Conservation (phyloP, 2,888 invertebrate genomes). For the Rhopalosiphum nymphaeae region DNA sequence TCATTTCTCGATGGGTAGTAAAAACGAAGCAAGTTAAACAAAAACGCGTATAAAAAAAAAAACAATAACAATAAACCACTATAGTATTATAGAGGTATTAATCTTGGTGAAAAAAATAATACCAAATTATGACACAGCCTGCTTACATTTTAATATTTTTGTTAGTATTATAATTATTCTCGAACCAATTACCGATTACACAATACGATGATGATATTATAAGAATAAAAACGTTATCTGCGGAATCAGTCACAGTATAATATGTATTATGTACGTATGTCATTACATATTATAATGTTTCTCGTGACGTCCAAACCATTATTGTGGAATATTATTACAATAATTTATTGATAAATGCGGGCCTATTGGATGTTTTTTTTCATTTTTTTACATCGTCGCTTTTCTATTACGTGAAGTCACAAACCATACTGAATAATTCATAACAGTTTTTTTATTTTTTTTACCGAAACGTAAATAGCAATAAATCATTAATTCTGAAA, state of each 20-base stretch:
- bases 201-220: neutral
- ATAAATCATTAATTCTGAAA: slow-evolving; percentile 20
- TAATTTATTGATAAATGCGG: slow-evolving; percentile 57
- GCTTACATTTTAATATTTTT: neutral
- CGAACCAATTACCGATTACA: neutral
- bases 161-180: neutral
- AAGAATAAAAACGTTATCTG: neutral
- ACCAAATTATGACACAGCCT: neutral
- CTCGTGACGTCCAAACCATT: slow-evolving; percentile 19
- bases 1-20: neutral
- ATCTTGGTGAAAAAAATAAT: neutral
- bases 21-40: neutral
- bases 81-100: neutral
- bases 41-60: neutral
- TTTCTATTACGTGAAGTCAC: neutral
- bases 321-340: slow-evolving; percentile 7
- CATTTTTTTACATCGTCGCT: neutral
- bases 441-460: slow-evolving; percentile 24
- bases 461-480: slow-evolving; percentile 26
- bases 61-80: neutral
- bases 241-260: neutral
- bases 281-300: neutral
- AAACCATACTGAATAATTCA: slow-evolving; percentile 43
- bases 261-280: neutral
- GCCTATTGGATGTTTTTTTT: slow-evolving; percentile 20